These are phyloP conservation scores for Oedothorax gibbosus DNA, from an alignment of 1,140 invertebrate species.

Conservation along the genomic window DNA sequence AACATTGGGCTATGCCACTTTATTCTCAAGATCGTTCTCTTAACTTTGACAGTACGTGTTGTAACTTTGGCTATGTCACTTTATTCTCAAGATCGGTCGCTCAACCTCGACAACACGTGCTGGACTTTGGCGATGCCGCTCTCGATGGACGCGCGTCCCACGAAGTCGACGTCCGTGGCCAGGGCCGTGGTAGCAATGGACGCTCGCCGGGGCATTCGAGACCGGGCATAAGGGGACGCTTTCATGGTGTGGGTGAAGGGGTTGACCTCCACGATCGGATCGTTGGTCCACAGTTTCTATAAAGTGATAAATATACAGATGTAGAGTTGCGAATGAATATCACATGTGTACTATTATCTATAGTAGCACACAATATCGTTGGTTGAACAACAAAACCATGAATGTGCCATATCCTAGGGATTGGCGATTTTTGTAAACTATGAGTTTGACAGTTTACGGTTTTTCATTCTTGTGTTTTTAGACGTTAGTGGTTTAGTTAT, in stretches of 20 bases:
- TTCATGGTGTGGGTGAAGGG: constrained; percentile 61
- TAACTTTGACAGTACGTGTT: constrained; percentile 26
- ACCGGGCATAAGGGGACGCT: constrained; percentile 55
- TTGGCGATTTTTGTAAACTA: background rate
- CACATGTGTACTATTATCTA: too few relatives aligned
- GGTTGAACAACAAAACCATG: too few relatives aligned
- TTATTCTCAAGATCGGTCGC: constrained; percentile 32
- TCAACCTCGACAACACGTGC: constrained; percentile 44
- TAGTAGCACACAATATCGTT: too few relatives aligned
- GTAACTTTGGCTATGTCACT: too few relatives aligned
- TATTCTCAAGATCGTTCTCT: background rate
- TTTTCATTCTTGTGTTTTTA: too few relatives aligned
- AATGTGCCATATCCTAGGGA: too few relatives aligned
- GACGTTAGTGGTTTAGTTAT: too few relatives aligned
- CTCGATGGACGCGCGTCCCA: constrained; percentile 37
- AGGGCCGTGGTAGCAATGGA: constrained; percentile 52
- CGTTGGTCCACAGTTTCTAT: constrained; percentile 72
- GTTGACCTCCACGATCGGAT: constrained; percentile 70
- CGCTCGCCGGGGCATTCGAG: constrained; percentile 53
- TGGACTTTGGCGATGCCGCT: constrained; percentile 53
- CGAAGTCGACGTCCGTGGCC: constrained; percentile 21
- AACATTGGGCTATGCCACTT: too few relatives aligned
- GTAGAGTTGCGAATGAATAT: background rate
- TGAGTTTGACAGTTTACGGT: too few relatives aligned
- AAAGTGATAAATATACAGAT: constrained; percentile 19